phyloP scores from a whole-genome alignment of 2,888 invertebrate species.

The Achlya flavicornis region DNA sequence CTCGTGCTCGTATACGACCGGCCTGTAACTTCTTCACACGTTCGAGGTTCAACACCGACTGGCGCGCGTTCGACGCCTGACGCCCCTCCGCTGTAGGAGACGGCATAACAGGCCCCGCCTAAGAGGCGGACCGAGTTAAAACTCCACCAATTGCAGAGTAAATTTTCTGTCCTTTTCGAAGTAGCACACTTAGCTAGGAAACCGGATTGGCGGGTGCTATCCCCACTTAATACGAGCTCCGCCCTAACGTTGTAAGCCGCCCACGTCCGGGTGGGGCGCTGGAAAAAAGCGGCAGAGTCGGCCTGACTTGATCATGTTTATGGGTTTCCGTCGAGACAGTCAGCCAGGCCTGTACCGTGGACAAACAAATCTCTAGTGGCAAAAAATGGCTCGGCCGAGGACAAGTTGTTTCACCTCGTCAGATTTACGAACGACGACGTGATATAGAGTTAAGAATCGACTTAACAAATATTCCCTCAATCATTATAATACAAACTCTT shows the following conservation, averaged over 20 bases:
- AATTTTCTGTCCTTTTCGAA: slow-evolving; percentile 72
- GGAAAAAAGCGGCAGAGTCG: slow-evolving; percentile 79
- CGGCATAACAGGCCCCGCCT: slow-evolving; percentile 68
- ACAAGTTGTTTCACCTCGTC: slow-evolving; percentile 81
- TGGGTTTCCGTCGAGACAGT: slow-evolving; percentile 81
- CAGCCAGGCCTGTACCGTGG: slow-evolving; percentile 71
- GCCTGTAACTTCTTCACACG: slow-evolving; percentile 72
- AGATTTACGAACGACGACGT: slow-evolving; percentile 73
- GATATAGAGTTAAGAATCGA: slow-evolving; percentile 55
- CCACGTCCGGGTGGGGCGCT: slow-evolving; percentile 65
- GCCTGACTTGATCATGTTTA: slow-evolving; percentile 79
- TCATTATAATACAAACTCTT: neutral
- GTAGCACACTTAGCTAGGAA: slow-evolving; percentile 33
- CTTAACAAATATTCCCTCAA: slow-evolving; percentile 20
- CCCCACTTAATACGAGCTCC: slow-evolving; percentile 56
- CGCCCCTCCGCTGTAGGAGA: slow-evolving; percentile 80
- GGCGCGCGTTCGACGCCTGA: slow-evolving; percentile 77
- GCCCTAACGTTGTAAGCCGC: slow-evolving; percentile 55
- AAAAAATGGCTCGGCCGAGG: slow-evolving; percentile 78
- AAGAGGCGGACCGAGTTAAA: slow-evolving; percentile 54
- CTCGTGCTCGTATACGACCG: slow-evolving; percentile 57
- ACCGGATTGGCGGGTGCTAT: slow-evolving; percentile 60
- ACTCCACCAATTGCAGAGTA: slow-evolving; percentile 60
- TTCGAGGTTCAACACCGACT: slow-evolving; percentile 77
- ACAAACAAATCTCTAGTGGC: slow-evolving; percentile 82